phyloP scores from a whole-genome alignment of 2,797 vertebrate genomes.

The Simalia tracyae region DNA sequence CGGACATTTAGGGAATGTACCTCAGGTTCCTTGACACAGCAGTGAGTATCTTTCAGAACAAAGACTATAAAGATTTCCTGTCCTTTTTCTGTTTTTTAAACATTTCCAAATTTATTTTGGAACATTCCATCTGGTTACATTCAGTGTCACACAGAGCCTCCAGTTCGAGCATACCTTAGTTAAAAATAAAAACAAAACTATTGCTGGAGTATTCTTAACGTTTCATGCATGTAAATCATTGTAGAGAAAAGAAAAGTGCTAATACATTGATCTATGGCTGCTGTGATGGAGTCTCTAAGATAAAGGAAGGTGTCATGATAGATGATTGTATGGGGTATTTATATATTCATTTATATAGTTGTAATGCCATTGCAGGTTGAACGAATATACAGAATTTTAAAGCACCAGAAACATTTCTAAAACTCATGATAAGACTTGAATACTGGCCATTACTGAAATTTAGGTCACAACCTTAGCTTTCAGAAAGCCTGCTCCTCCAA shows the following conservation, averaged over 20 bases:
- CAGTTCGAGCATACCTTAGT: neutral
- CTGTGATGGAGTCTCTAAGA: neutral
- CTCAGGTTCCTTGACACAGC: neutral
- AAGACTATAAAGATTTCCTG: neutral
- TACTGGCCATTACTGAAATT: neutral
- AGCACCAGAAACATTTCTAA: neutral
- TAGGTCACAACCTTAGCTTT: neutral
- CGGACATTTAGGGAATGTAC: neutral
- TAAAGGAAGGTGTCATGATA: neutral
- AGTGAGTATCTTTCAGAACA: neutral
- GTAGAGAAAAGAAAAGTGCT: neutral
- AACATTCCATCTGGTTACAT: rapidly evolving
- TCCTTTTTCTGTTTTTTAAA: neutral
- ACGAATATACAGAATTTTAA: neutral
- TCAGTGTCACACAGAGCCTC: neutral
- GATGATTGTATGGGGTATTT: neutral
- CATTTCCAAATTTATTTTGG: neutral
- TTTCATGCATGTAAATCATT: neutral
- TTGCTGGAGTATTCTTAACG: neutral
- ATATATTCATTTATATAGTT: neutral
- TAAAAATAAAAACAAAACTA: neutral
- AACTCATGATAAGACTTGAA: neutral
- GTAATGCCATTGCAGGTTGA: neutral
- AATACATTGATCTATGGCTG: neutral
- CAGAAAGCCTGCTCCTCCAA: neutral